Conservation (phyloP, 2,888 invertebrate genomes). For the Agriotes lineatus region DNA sequence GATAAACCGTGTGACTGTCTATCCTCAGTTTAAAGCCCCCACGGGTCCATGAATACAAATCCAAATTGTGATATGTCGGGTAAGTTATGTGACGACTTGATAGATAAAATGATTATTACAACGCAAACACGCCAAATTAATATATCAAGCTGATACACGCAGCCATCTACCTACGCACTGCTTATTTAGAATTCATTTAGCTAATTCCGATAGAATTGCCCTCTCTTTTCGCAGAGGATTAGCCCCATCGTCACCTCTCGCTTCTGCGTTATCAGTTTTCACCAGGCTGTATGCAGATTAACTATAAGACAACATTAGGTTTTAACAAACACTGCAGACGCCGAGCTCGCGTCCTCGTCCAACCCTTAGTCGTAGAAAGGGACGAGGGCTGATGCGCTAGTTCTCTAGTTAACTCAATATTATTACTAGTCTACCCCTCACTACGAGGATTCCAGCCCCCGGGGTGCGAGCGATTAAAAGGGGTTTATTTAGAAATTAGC, state of each 20-base stretch:
- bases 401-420: conserved; percentile 49
- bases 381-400: conserved; percentile 17
- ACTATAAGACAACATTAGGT: conserved; percentile 47
- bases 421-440: conserved; percentile 45
- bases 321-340: conserved; percentile 32
- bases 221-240: conserved; percentile 28
- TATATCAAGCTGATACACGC: conserved; percentile 38
- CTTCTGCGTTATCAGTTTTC: conserved; percentile 48
- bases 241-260: conserved; percentile 38
- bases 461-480: conserved; percentile 49
- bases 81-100: conserved; percentile 33
- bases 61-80: conserved; percentile 10
- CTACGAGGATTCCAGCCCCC: conserved; percentile 42
- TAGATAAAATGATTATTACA: conserved; percentile 37
- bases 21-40: conserved; percentile 29
- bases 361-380: conserved; percentile 9
- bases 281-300: conserved; percentile 49
- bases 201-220: conserved; percentile 43
- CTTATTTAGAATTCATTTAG: conserved; percentile 49
- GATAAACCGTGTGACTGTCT: conserved; percentile 29
- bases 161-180: conserved; percentile 43
- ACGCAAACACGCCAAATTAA: conserved; percentile 39
- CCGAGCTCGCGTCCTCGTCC: conserved; percentile 19
- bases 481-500: conserved; percentile 52
- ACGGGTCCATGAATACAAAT: conserved; percentile 24